Base-by-base conservation (phyloP, 2,888 invertebrate genomes). In the Torymus aiolomorphi region DNA sequence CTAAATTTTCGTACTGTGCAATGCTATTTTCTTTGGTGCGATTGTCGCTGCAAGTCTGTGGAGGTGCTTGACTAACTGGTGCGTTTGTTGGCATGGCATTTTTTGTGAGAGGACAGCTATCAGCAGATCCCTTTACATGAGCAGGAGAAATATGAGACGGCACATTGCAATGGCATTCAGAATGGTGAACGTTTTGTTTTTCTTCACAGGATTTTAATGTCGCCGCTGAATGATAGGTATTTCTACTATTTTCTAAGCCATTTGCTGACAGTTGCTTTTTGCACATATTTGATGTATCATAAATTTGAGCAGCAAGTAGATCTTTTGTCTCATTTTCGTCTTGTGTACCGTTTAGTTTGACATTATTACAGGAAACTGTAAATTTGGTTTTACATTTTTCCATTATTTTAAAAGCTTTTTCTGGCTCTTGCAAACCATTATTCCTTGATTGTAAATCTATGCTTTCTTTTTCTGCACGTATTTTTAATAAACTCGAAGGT, bases 401-500 rank as follows among this genome's bases (percentile, higher is more conserved):
- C 12, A 75, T 52, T n/a, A 80, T 77, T 31, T 61, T 18, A 0
- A 82, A 82, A 5, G 88, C 79, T 0, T 78, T 82, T 0, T 84
- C 84, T 0, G 84, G 82, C 63, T 88, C 87, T 75, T 89, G 89
- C 24, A 89, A 70, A 0, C 89, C 89, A 67, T 89, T 89, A 76
- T 89, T 89, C n/a, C 84, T 83, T 20, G 81, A 85, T 63, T 86
- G 86, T 3, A 85, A 82, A 2, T 84, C 83, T 0, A 86, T 78
- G 0, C 84, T 78, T 11, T 87, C 84, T 51, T 85, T 86, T 74
- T 86, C 84, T 4, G 84, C 11, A 8, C 86, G 85, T 16, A 87
- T 74, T 63, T 87, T 86, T n/a, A 88, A n/a, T 52, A 88, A 73
- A 78, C 88, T 89, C 12, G 69, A 86, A 0, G 87, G 83, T 51